These are phyloP conservation scores for Nebria salina DNA, from an alignment of 2,888 invertebrate genomes.

Conservation along the genomic window DNA sequence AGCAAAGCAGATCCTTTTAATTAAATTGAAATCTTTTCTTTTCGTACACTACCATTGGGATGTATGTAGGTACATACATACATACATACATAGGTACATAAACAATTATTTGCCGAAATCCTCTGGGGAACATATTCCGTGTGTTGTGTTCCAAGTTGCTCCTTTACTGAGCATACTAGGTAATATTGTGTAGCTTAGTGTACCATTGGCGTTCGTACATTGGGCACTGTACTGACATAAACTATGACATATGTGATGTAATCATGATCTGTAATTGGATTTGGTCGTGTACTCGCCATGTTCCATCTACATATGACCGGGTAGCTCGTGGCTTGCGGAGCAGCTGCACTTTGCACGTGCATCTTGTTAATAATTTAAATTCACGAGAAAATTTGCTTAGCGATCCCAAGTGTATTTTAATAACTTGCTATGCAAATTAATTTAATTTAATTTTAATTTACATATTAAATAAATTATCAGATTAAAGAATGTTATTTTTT, in stretches of 20 bases:
- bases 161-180: background rate
- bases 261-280: slow-evolving; percentile 46
- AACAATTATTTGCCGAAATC: background rate
- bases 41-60: background rate
- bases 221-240: slow-evolving; percentile 38
- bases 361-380: background rate
- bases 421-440: background rate
- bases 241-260: slow-evolving; percentile 47
- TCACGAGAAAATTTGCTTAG: background rate
- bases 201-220: slow-evolving; percentile 2
- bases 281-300: slow-evolving; percentile 33
- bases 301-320: slow-evolving; percentile 35
- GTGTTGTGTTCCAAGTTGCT: background rate
- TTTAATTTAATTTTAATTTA: no score
- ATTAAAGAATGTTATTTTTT: no score
- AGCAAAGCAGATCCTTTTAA: background rate
- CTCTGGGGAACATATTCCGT: background rate
- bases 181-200: background rate
- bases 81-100: background rate
- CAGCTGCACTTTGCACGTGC: slow-evolving; percentile 14
- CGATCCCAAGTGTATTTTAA: background rate
- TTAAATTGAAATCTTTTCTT: background rate
- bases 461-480: no score
- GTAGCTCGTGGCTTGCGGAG: background rate
- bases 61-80: background rate